These are phyloP conservation scores for Melospiza melodia DNA, from an alignment of 2,113 vertebrate species.

Conservation along the genomic window DNA sequence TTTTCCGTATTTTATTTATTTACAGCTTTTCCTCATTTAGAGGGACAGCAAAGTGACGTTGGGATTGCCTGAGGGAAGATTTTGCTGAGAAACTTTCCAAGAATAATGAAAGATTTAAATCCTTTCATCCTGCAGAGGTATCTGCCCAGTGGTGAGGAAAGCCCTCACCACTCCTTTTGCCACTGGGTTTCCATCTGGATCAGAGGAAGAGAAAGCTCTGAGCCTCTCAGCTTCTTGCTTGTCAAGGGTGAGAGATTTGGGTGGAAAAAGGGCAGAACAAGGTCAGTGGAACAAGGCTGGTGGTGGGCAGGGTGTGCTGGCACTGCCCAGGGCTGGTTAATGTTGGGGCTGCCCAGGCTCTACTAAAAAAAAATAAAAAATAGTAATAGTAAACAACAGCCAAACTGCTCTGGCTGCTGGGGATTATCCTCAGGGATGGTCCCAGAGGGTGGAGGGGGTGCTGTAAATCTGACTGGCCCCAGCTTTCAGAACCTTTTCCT, in stretches of 20 bases:
- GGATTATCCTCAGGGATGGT: neutral
- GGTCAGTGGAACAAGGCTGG: neutral
- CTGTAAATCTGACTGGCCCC: neutral
- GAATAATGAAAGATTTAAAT: neutral
- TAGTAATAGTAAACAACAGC: neutral
- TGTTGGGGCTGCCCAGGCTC: neutral
- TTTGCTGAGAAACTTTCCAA: conserved; percentile 4
- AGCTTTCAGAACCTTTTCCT: neutral
- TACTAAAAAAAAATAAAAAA: neutral
- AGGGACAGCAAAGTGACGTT: neutral
- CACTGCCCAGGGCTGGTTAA: neutral
- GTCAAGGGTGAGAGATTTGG: neutral
- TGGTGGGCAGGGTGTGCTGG: neutral
- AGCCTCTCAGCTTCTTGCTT: neutral
- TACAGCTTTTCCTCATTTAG: neutral
- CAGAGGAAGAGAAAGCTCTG: neutral
- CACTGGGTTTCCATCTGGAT: neutral
- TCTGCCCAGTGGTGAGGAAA: neutral
- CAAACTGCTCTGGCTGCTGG: neutral
- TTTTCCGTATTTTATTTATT: neutral
- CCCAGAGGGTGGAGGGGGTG: neutral
- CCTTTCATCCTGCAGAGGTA: neutral
- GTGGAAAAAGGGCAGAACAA: neutral
- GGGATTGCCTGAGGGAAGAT: neutral
- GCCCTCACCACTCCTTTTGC: neutral